Evolutionary conservation across 1,140 invertebrate genomes (phyloP).

Genomic region (Philaenus spumarius): DNA sequence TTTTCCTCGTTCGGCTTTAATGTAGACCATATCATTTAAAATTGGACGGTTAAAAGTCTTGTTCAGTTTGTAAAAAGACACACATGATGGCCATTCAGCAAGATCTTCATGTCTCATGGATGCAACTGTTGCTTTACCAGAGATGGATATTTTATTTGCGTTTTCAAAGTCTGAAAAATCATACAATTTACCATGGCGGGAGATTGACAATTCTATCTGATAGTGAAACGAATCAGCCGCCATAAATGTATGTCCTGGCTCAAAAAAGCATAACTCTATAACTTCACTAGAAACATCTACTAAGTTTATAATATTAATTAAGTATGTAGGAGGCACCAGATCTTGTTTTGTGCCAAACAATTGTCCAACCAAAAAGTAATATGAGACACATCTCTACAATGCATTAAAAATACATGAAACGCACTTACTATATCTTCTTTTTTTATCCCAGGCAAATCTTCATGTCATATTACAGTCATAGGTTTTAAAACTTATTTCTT

Average conservation of each 20-base stretch:
- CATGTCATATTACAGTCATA: constrained; percentile 14
- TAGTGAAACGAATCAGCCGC: too few relatives aligned
- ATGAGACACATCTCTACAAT: neutral
- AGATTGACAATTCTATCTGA: constrained; percentile 28
- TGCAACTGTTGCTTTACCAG: neutral
- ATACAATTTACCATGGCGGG: too few relatives aligned
- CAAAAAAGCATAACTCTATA: constrained; percentile 29
- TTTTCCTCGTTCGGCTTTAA: neutral
- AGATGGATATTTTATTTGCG: neutral
- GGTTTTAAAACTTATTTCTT: constrained; percentile 2
- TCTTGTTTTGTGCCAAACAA: too few relatives aligned
- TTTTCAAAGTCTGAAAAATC: too few relatives aligned
- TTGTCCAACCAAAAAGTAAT: constrained; percentile 19
- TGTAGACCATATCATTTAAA: neutral
- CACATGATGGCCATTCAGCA: neutral
- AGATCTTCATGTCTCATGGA: neutral
- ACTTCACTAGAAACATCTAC: constrained; percentile 28
- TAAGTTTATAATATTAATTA: constrained; percentile 9
- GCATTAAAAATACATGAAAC: constrained; percentile 14
- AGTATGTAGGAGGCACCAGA: too few relatives aligned
- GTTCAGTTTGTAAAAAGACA: neutral
- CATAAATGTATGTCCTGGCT: constrained; percentile 31
- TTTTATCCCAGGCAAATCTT: constrained; percentile 24
- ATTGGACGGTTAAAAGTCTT: too few relatives aligned
- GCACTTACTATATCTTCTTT: constrained; percentile 26